A percentile compares a stretch with the other conserved stretches of the same genome.
These are phyloP conservation scores for Heliconius hewitsoni DNA, from an alignment of 1,140 invertebrate genomes.

Conservation along the genomic window DNA sequence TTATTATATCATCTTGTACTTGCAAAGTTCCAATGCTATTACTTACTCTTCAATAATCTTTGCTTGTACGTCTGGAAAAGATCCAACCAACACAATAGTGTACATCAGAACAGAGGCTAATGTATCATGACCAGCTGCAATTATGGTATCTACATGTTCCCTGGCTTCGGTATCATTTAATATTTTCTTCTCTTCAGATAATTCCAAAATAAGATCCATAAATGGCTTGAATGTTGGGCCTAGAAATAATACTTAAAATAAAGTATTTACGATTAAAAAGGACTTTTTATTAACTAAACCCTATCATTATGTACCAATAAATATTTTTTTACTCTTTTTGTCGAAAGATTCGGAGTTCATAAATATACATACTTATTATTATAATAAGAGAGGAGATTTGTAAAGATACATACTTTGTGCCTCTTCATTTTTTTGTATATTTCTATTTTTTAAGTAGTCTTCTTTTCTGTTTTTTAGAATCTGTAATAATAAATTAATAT, in stretches of 20 bases:
- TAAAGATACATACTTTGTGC: conserved; percentile 43
- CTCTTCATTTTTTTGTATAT: conserved; percentile 39
- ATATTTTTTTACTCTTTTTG: no score
- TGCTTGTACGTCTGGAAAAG: conserved; percentile 61
- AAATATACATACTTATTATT: no score
- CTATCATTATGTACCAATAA: no score
- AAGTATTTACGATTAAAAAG: neutral
- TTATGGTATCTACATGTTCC: conserved; percentile 71
- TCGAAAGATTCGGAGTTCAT: neutral
- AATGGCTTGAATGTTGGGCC: conserved; percentile 67
- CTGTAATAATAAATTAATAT: conserved; percentile 38
- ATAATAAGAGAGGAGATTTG: neutral
- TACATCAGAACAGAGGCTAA: conserved; percentile 60
- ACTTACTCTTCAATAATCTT: conserved; percentile 65
- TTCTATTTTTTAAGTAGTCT: conserved; percentile 53
- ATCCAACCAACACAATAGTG: conserved; percentile 58
- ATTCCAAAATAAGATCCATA: conserved; percentile 62
- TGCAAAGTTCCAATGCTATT: neutral
- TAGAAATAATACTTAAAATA: conserved; percentile 36
- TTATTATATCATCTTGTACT: neutral
- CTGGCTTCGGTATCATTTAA: conserved; percentile 64
- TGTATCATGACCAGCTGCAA: conserved; percentile 67
- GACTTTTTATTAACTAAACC: no score
- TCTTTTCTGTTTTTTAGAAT: conserved; percentile 61
- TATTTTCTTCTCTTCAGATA: conserved; percentile 56